These are phyloP conservation scores for Argya squamiceps DNA, from an alignment of 2,797 vertebrate genomes.

Conservation along the genomic window DNA sequence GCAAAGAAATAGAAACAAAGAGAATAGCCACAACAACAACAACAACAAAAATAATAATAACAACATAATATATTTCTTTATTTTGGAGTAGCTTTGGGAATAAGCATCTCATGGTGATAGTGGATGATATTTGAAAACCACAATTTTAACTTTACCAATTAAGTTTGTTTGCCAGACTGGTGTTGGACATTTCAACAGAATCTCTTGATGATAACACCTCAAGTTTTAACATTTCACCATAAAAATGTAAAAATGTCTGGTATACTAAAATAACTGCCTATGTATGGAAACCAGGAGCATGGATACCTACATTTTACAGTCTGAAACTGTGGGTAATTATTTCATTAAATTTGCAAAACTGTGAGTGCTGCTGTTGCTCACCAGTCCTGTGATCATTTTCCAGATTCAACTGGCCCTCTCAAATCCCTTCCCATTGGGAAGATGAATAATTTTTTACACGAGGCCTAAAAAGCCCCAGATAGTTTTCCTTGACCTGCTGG, in stretches of 20 bases:
- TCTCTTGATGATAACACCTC: rapidly evolving
- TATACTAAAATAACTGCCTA: background rate
- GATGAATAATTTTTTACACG: background rate
- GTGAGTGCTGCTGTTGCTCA: background rate
- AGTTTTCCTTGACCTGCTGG: background rate
- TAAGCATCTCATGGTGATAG: background rate
- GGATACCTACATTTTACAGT: background rate
- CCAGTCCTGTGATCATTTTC: background rate
- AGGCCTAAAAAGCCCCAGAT: background rate
- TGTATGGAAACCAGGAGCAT: background rate
- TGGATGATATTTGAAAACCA: background rate
- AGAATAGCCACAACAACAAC: background rate
- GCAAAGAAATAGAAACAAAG: background rate
- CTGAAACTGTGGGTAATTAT: background rate
- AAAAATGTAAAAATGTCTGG: background rate
- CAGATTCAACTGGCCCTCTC: background rate
- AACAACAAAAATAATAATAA: background rate
- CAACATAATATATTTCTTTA: background rate
- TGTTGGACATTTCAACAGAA: background rate
- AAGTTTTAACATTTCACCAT: background rate
- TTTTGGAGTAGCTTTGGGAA: background rate
- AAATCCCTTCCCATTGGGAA: background rate
- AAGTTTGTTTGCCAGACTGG: background rate
- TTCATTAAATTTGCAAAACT: background rate
- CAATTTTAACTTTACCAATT: background rate